Percentiles rank a stretch among this genome's conserved stretches.
phyloP scores from a whole-genome alignment of 2,113 vertebrate species.

The Verasper variegatus region DNA sequence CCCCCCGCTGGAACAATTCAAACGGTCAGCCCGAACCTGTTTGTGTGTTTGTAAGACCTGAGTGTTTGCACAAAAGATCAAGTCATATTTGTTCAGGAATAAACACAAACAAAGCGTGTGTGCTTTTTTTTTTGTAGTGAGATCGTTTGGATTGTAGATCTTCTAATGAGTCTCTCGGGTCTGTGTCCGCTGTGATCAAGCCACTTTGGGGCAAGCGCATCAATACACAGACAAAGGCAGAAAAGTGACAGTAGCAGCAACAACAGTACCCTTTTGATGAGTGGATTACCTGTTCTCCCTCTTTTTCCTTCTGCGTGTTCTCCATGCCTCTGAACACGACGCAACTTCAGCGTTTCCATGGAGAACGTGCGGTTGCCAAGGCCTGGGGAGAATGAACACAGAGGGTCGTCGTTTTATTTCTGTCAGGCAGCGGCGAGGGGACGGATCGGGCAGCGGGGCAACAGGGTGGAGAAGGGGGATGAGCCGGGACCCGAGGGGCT shows the following conservation, averaged over 20 bases:
- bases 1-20: conserved; percentile 5
- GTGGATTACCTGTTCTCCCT: conserved; percentile 42
- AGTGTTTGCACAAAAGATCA: conserved; percentile 38
- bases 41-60: conserved; percentile 7
- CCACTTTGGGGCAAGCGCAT: conserved; percentile 15
- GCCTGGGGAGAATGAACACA: conserved; percentile 62
- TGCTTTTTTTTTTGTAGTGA: conserved; percentile 20
- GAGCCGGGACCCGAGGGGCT: conserved; percentile 15
- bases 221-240: conserved; percentile 12
- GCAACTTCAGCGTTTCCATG: conserved; percentile 74
- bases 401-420: conserved; percentile 74
- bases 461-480: background rate
- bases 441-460: conserved; percentile 7
- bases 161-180: conserved; percentile 54
- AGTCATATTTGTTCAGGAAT: conserved; percentile 30
- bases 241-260: conserved; percentile 36
- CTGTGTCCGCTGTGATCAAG: conserved; percentile 13
- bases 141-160: conserved; percentile 27
- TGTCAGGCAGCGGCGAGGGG: conserved; percentile 61
- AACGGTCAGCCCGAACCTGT: background rate
- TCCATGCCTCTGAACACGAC: conserved; percentile 50
- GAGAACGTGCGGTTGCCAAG: conserved; percentile 77
- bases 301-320: conserved; percentile 47
- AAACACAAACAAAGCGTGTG: conserved; percentile 16
- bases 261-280: conserved; percentile 50